Evolutionary conservation across 1,140 invertebrate genomes (phyloP).

Genomic region (Heliconius melpomene): DNA sequence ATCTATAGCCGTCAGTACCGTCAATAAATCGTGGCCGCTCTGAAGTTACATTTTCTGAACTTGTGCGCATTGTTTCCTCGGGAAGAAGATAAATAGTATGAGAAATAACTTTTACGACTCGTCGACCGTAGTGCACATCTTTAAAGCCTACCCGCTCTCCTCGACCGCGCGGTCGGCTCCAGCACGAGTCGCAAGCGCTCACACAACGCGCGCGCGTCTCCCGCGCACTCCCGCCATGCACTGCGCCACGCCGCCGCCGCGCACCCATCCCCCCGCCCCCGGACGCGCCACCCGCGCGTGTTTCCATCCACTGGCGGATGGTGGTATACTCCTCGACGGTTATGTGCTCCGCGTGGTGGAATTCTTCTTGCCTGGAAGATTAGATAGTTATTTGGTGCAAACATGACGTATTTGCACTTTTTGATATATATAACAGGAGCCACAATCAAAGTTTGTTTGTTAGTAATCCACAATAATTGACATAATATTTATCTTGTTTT

Average conservation of each 20-base stretch:
- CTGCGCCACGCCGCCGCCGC: conserved; percentile 58
- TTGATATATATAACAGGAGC: too few relatives aligned
- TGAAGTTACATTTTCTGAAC: too few relatives aligned
- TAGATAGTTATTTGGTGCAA: too few relatives aligned
- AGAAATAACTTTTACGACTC: too few relatives aligned
- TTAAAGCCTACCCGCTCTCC: conserved; percentile 86
- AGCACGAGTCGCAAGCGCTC: conserved; percentile 96
- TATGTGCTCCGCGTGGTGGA: conserved; percentile 50
- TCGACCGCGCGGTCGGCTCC: conserved; percentile 96
- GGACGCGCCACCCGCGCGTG: conserved; percentile 22
- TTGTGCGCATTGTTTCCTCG: too few relatives aligned
- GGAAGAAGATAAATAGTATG: too few relatives aligned
- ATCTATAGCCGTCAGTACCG: too few relatives aligned
- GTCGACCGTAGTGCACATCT: not conserved
- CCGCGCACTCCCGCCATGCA: conserved; percentile 82
- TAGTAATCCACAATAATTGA: too few relatives aligned
- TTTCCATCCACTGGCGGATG: conserved; percentile 52
- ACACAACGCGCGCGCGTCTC: conserved; percentile 93
- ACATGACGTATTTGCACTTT: too few relatives aligned
- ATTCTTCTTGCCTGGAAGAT: conserved; percentile 46
- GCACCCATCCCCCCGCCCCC: not conserved
- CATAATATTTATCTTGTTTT: too few relatives aligned
- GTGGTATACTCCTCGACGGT: conserved; percentile 59
- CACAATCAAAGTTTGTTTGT: too few relatives aligned
- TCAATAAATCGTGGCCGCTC: too few relatives aligned